Conservation (phyloP, 2,888 invertebrate species). For the Acronicta psi region DNA sequence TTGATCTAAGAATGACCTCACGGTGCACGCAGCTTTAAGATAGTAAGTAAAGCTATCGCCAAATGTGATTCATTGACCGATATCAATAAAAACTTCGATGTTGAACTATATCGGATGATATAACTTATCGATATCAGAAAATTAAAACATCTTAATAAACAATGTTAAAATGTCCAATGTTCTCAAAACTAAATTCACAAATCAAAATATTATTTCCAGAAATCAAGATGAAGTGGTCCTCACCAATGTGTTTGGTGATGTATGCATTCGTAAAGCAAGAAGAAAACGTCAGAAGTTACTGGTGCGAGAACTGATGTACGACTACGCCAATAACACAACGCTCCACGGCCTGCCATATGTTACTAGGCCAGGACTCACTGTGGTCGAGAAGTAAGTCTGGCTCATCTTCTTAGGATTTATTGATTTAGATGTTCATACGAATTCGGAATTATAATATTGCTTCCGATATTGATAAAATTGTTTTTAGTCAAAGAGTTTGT, state of each 20-base stretch:
- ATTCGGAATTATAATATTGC: not conserved
- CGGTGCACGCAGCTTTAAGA: too few species aligned
- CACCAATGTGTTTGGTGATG: constrained; percentile 54
- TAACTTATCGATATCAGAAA: too few species aligned
- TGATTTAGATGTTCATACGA: not conserved
- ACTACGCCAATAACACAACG: constrained; percentile 65
- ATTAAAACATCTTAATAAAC: too few species aligned
- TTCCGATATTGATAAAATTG: not conserved
- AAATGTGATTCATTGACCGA: too few species aligned
- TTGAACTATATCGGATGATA: too few species aligned
- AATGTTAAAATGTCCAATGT: too few species aligned
- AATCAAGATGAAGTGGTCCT: constrained; percentile 28
- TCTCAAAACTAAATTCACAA: not conserved
- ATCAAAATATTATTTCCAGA: constrained; percentile 13
- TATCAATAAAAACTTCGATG: too few species aligned
- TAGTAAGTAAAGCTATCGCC: too few species aligned
- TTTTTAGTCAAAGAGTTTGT: too few species aligned
- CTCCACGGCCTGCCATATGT: constrained; percentile 68
- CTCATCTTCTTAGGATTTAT: not conserved
- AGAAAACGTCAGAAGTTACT: constrained; percentile 63
- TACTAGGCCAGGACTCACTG: constrained; percentile 57
- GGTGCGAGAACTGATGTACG: constrained; percentile 56
- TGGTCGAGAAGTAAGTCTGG: constrained; percentile 63
- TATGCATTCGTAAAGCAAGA: constrained; percentile 59
- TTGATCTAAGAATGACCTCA: too few species aligned